Evolutionary conservation across 2,888 invertebrate species (phyloP), one percentile per base, ranked within the genome.

Genomic region (Drosophila picticornis): DNA sequence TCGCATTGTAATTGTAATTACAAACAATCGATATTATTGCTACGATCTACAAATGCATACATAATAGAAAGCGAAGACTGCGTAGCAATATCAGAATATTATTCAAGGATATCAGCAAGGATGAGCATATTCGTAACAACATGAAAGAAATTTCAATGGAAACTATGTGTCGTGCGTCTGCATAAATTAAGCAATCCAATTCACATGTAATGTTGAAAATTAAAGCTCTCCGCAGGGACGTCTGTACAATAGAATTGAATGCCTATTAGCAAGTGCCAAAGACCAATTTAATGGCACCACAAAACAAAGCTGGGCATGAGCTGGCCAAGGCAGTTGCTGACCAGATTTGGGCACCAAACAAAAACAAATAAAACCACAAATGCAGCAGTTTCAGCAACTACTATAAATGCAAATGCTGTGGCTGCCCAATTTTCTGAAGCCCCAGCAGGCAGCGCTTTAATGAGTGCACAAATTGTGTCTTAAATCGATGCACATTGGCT

Each of bases 261-360:
- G 82, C 77, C 77, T 76, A 81, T 83, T 83, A 79, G 83, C 72
- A 80, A 83, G 73, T 77, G 75, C 68, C 71, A 79, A 80, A 80
- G 84, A 72, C 57, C 64, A 75, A 72, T 76, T 79, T 72, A 68
- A 72, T 64, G 52, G 63, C 34, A 81, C 86, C 84, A 65, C 84
- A 86, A 77, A 40, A 83, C 81, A 84, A 80, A 80, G 75, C 82
- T 65, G 27, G 59, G 19, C 32, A 38, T 22, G 57, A 38, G 58
- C 43, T 32, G 50, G 57, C 43, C 61, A 60, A 63, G 60, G 69
- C 77, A 78, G 59, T 62, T 60, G 56, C 31, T 62, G 40, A 34
- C 55, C 64, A 58, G 58, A 57, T 38, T 52, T 27, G 29, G 40
- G 25, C 52, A 19, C 53, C 48, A 71, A 78, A 79, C 75, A 84